Base-by-base conservation (phyloP, 2,113 vertebrate genomes). In the Notarius quadriscutis region DNA sequence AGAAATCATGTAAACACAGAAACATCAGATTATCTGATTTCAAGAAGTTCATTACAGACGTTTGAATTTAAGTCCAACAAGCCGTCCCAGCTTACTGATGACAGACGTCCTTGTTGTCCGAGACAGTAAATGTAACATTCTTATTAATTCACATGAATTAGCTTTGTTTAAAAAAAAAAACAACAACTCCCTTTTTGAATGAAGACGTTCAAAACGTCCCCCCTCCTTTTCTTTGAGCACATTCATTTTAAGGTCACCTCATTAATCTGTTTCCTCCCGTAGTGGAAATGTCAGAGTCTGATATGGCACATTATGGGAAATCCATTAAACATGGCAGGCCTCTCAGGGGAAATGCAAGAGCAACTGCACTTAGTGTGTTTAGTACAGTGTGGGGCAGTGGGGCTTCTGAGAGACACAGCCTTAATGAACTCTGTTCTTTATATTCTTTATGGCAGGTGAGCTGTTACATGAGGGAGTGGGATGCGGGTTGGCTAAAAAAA, bases 231-330 rank as follows among this genome's bases (percentile, higher is more conserved):
- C 4, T 79, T 30, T 79, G 34, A 86, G 75, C 85, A 63, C 17
- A 2, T 75, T 1, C 79, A 83, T 57, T 84, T 90, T 85, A 88
- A 91, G 88, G 91, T 91, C 90, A 81, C 88, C 90, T 89, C 91
- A 90, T 91, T 92, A 91, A 91, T 93, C 89, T 89, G 86, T 79
- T 89, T 89, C 80, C 90, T 85, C 83, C 87, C 60, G 20, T 65
- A 81, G 79, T 91, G 89, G 90, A 91, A 88, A 91, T 82, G 77
- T 91, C 89, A 88, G 85, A 87, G 87, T 55, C 78, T 89, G 85
- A 84, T 86, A 80, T 67, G 34, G 65, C 89, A 91, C 88, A 88
- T 93, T 92, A 92, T 88, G 79, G 87, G 78, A 89, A 92, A 93
- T 92, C 88, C 89, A 93, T 93, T 91, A 91, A 89, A 84, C 83